Evolutionary conservation across 2,113 vertebrate genomes (phyloP), one percentile per base, ranked within the genome.

Genomic region (Trinectes maculatus): DNA sequence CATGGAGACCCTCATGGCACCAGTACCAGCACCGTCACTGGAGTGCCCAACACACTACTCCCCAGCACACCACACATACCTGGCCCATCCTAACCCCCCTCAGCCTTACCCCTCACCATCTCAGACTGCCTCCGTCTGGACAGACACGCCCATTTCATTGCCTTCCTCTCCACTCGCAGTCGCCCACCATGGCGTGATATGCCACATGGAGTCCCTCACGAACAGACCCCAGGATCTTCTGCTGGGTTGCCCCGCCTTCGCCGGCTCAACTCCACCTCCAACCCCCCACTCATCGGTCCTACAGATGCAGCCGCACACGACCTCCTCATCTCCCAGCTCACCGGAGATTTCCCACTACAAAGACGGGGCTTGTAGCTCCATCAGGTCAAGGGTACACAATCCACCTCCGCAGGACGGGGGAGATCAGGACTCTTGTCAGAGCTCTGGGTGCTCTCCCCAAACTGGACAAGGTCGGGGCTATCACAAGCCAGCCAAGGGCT

Each of bases 1-100:
- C 57, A 90, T 93, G 83, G 91, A 93, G 67, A 84, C 74, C 54
- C 76, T 91, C 47, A 57, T 91, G 67, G 55, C 83, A 9, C 57
- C 85, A 6, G 53, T 68, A 26, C 81, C 86, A 2, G 85, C 78
- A 6, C 51, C 86, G 3, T 29, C 85, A 3, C 43, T 63, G 1
- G 70, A 83, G 37, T 90, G 80, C 63, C 83, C 85, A 4, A 26
- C 84, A 0, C 77, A 79, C 19, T 85, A 46, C 69, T 75, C 82
- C 8, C 85, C 85, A 3, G 57, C 60, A 31, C 87, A 75, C 59
- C 77, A 40, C 64, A 36, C 81, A 4, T 76, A 51, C 65, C 54
- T 79, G 36, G 36, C 62, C 54, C 77, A 66, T 16, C 48, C 74
- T 0, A 40, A 59, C 43, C 71, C 71, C 4, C 52, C 66, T 31